These are phyloP conservation scores for Scomber scombrus DNA, from an alignment of 2,113 vertebrate genomes.

Conservation along the genomic window DNA sequence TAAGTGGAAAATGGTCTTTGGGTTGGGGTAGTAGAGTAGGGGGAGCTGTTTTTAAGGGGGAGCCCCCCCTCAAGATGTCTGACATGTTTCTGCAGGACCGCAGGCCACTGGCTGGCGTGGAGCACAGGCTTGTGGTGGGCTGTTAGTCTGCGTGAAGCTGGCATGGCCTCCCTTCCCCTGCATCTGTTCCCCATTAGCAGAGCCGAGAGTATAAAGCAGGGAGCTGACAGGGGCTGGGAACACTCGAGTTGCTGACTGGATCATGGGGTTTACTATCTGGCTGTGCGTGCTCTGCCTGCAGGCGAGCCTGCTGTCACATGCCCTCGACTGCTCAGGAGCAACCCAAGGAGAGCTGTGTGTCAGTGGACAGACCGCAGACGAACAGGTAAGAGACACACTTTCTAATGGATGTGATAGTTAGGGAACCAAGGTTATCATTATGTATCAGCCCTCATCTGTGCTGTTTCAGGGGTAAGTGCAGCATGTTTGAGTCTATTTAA, in stretches of 20 bases:
- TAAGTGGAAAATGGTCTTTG: conserved; percentile 76
- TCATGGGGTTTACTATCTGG: conserved; percentile 82
- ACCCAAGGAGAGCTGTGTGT: conserved; percentile 68
- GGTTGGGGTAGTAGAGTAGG: conserved; percentile 40
- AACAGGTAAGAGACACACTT: conserved; percentile 77
- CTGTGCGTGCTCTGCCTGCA: conserved; percentile 81
- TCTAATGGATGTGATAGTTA: conserved; percentile 67
- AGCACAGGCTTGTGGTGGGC: conserved; percentile 78
- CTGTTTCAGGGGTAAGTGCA: conserved; percentile 53
- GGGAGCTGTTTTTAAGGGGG: conserved; percentile 45
- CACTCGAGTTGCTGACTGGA: conserved; percentile 76
- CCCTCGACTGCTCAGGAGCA: conserved; percentile 74
- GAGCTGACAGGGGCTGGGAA: conserved; percentile 76
- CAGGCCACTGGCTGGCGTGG: conserved; percentile 77
- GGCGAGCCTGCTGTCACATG: conserved; percentile 81
- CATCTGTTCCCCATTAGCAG: conserved; percentile 86
- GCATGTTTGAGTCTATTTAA: conserved; percentile 51
- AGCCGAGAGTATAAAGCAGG: conserved; percentile 84
- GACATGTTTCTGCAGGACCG: conserved; percentile 83
- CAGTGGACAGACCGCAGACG: conserved; percentile 64
- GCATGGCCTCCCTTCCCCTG: conserved; percentile 77
- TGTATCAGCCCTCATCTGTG: conserved; percentile 52
- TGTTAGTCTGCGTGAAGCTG: conserved; percentile 83
- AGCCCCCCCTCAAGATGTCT: conserved; percentile 77
- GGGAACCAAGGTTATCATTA: conserved; percentile 62